phyloP scores from a whole-genome alignment of 2,113 vertebrate species.

The Calonectris borealis region DNA sequence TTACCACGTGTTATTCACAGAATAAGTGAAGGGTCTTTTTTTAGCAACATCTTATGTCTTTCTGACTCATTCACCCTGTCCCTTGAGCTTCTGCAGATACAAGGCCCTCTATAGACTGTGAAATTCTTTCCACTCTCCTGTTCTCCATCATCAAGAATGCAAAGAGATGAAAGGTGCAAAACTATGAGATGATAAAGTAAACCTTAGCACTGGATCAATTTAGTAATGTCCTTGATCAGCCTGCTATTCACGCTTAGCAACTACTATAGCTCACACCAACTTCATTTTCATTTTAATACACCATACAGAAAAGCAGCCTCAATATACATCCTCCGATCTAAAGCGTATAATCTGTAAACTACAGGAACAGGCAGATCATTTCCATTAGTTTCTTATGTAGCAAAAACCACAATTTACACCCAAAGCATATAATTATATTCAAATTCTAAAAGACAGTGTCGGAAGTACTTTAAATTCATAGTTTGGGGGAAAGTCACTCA shows the following conservation, averaged over 20 bases:
- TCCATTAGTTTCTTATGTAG: conserved; percentile 74
- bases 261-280: conserved; percentile 44
- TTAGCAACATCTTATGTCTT: not conserved
- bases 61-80: conserved; percentile 4
- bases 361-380: conserved; percentile 72
- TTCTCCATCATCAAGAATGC: conserved; percentile 1
- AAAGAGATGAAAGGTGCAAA: conserved; percentile 48
- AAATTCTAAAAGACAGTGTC: conserved; percentile 71
- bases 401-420: conserved; percentile 71
- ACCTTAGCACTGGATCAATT: conserved; percentile 7
- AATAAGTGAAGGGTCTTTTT: not conserved
- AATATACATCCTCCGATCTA: conserved; percentile 64
- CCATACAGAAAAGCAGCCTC: conserved; percentile 64
- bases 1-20: not conserved
- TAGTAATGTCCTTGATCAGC: conserved; percentile 47
- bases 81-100: not conserved
- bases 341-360: conserved; percentile 74
- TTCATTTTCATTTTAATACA: conserved; percentile 72
- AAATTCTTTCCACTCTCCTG: not conserved
- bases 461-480: conserved; percentile 75
- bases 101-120: not conserved
- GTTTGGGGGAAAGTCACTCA: conserved; percentile 62
- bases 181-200: conserved; percentile 57
- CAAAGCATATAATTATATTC: conserved; percentile 77
- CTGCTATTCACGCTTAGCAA: conserved; percentile 47